Evolutionary conservation across 2,888 invertebrate genomes (phyloP).

Genomic region (Tetramorium bicarinatum): DNA sequence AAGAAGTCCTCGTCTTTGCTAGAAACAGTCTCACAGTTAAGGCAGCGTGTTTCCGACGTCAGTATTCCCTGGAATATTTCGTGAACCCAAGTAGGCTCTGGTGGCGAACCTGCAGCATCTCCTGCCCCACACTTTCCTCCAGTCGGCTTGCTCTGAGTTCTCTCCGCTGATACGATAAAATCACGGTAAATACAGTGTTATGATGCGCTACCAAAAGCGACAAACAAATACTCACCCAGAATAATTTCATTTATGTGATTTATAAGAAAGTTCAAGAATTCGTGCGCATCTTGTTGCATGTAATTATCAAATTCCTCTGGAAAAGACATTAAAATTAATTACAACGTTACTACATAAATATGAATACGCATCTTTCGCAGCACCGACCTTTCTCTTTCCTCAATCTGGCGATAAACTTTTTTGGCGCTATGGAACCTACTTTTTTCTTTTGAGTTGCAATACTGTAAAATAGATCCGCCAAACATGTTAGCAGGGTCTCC

Average conservation of each 20-base stretch:
- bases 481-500: slow-evolving; percentile 98
- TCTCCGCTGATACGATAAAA: slow-evolving; percentile 88
- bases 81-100: slow-evolving; percentile 99
- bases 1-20: slow-evolving; percentile 99
- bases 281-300: slow-evolving; percentile 99
- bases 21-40: slow-evolving; percentile 99
- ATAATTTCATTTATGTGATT: slow-evolving; percentile 99
- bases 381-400: slow-evolving; percentile 97
- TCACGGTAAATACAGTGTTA: slow-evolving; percentile 21
- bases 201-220: neutral
- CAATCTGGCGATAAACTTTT: slow-evolving; percentile 99
- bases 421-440: slow-evolving; percentile 99
- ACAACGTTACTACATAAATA: neutral
- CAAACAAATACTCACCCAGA: slow-evolving; percentile 90
- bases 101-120: slow-evolving; percentile 88
- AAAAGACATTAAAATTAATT: slow-evolving; percentile 52
- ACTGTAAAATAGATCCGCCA: slow-evolving; percentile 99
- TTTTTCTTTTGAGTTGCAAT: slow-evolving; percentile 99
- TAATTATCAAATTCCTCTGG: slow-evolving; percentile 99
- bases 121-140: slow-evolving; percentile 86
- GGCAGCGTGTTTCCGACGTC: slow-evolving; percentile 99
- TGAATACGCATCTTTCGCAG: neutral
- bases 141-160: slow-evolving; percentile 90
- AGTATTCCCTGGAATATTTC: slow-evolving; percentile 99
- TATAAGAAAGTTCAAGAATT: slow-evolving; percentile 99